Evolutionary conservation across 2,888 invertebrate genomes (phyloP).

Genomic region (Cantharis rufa): DNA sequence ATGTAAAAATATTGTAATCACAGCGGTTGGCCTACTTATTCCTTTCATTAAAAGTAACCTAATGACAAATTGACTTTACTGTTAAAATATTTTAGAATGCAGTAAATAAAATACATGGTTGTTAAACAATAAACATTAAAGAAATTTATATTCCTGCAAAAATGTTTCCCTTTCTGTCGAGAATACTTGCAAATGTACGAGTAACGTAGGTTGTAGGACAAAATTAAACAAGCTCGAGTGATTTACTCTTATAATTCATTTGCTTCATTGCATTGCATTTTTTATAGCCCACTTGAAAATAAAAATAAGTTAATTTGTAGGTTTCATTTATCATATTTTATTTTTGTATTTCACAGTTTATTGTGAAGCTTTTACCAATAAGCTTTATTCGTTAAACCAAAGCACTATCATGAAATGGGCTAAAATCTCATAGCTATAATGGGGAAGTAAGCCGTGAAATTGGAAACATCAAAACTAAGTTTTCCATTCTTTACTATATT

Average conservation of each 20-base stretch:
- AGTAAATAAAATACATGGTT: neutral
- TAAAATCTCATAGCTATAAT: slow-evolving; percentile 29
- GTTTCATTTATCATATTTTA: slow-evolving; percentile 11
- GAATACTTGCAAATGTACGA: neutral
- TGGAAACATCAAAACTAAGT: slow-evolving; percentile 41
- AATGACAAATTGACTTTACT: neutral
- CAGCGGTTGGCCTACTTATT: no score
- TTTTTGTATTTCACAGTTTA: slow-evolving; percentile 8
- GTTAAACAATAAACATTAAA: neutral
- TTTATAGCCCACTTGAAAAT: slow-evolving; percentile 23
- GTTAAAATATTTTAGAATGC: neutral
- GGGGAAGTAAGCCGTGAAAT: slow-evolving; percentile 40
- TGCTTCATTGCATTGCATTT: slow-evolving; percentile 27
- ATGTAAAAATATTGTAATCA: no score
- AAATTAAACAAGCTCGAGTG: slow-evolving; percentile 27
- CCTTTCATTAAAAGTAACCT: neutral
- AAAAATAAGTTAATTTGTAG: slow-evolving; percentile 29
- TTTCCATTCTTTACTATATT: slow-evolving; percentile 34
- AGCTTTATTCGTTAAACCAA: neutral
- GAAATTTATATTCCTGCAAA: neutral
- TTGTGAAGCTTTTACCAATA: neutral
- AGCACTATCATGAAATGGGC: slow-evolving; percentile 14
- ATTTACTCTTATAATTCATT: slow-evolving; percentile 30
- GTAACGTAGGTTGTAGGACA: slow-evolving; percentile 9
- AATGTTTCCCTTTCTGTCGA: neutral